These are phyloP conservation scores for Nerophis ophidion DNA, from an alignment of 2,113 vertebrate species.

Conservation along the genomic window DNA sequence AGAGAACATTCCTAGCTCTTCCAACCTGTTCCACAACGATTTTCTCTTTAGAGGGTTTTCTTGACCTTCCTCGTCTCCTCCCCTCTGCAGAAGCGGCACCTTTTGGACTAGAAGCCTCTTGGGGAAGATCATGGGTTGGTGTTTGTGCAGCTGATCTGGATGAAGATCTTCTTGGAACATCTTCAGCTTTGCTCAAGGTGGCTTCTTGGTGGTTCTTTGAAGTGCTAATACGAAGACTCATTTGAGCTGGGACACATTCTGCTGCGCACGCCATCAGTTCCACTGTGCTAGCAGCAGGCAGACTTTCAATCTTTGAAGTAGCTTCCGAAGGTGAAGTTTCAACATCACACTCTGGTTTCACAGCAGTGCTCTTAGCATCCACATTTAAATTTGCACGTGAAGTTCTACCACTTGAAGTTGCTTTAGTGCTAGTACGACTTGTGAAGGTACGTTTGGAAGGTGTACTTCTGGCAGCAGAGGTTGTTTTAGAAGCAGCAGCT, in stretches of 20 bases:
- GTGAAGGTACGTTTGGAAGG: neutral
- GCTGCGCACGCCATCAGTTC: neutral
- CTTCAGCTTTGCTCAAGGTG: no score
- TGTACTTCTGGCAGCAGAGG: neutral
- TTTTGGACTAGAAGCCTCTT: no score
- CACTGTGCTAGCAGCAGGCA: neutral
- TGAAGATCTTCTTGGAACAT: neutral
- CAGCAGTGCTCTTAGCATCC: neutral
- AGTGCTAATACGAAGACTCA: neutral
- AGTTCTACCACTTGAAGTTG: neutral
- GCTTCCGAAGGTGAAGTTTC: no score
- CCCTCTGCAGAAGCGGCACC: neutral
- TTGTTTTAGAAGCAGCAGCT: neutral
- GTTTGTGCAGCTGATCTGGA: neutral
- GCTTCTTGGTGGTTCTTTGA: no score
- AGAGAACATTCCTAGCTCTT: neutral
- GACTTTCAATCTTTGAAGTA: neutral
- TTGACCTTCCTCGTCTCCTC: neutral
- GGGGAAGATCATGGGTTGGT: neutral
- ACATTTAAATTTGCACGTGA: no score
- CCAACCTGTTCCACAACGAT: neutral
- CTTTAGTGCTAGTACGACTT: neutral
- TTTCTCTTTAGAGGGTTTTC: neutral
- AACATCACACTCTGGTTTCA: neutral
- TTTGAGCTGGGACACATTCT: neutral